A percentile compares a stretch with the other conserved stretches of the same genome.
These are phyloP conservation scores for Melanotaenia boesemani DNA, from an alignment of 2,797 vertebrate species.

Conservation along the genomic window DNA sequence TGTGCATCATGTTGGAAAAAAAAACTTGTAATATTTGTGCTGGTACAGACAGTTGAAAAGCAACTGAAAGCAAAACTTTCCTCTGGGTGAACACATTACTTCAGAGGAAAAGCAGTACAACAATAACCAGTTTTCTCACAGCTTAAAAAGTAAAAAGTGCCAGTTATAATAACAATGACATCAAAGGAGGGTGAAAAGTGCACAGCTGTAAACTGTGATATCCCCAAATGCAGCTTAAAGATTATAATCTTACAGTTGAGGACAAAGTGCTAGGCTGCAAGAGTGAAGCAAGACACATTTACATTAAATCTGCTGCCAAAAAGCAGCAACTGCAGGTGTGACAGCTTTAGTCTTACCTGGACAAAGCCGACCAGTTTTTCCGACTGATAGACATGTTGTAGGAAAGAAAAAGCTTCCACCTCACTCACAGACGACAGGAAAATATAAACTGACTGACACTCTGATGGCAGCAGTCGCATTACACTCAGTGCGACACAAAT, in stretches of 20 bases:
- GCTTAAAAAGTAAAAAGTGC: not conserved
- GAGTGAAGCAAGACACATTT: not conserved
- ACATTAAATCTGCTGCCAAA: constrained; percentile 1
- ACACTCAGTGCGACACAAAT: constrained; percentile 53
- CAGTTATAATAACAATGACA: not conserved
- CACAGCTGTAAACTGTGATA: not conserved
- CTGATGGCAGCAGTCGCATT: constrained; percentile 42
- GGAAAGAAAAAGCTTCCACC: not conserved
- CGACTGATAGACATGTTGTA: constrained; percentile 86
- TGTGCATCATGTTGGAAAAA: not conserved
- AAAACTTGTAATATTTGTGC: not conserved
- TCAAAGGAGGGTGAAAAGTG: not conserved
- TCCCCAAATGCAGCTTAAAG: not conserved
- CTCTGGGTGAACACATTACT: not conserved
- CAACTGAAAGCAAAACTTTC: not conserved
- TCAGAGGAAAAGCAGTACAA: not conserved
- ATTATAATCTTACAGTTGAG: not conserved
- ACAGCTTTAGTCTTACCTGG: constrained; percentile 85
- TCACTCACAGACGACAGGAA: not conserved
- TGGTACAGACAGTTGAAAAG: not conserved
- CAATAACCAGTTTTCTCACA: not conserved
- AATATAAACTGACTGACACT: constrained; percentile 29
- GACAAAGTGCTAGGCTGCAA: not conserved
- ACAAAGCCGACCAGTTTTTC: constrained; percentile 93
- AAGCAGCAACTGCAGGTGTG: constrained; percentile 1